Evolutionary conservation across 1,140 invertebrate genomes (phyloP).

Genomic region (Heliconius hermathena): DNA sequence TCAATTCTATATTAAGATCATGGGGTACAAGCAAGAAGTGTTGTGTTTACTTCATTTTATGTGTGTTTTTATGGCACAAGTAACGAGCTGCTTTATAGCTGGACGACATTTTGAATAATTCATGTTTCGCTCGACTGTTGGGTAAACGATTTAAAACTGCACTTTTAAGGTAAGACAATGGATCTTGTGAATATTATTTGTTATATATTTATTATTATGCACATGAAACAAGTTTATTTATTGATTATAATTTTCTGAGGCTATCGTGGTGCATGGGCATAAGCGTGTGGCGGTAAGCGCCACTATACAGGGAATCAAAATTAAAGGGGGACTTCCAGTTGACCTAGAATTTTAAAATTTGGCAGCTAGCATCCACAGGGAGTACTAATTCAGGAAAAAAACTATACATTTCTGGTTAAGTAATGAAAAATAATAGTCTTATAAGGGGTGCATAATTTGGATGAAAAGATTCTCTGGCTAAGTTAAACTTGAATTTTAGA

Average conservation of each 20-base stretch:
- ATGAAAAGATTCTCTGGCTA: too few species aligned
- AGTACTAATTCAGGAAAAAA: too few species aligned
- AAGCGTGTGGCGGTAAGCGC: too few species aligned
- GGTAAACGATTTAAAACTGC: slow-evolving; percentile 25
- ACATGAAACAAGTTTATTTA: background rate
- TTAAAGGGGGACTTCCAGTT: too few species aligned
- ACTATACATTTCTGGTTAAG: too few species aligned
- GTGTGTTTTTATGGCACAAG: slow-evolving; percentile 41
- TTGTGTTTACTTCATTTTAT: slow-evolving; percentile 42
- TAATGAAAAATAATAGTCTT: too few species aligned
- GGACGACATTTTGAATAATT: slow-evolving; percentile 46
- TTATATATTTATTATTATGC: background rate
- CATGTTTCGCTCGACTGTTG: slow-evolving; percentile 33
- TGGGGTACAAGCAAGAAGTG: slow-evolving; percentile 34
- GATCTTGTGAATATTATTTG: background rate
- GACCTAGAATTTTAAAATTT: too few species aligned
- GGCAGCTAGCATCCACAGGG: too few species aligned
- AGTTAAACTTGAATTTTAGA: too few species aligned
- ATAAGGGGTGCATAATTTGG: too few species aligned
- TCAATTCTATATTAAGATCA: slow-evolving; percentile 29
- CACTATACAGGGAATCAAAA: too few species aligned
- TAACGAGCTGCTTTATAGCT: slow-evolving; percentile 45
- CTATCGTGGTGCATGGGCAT: too few species aligned
- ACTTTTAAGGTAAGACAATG: slow-evolving; percentile 5
- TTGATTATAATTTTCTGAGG: slow-evolving; percentile 1